phyloP scores from a whole-genome alignment of 2,113 vertebrate genomes.

The Gulo gulo region DNA sequence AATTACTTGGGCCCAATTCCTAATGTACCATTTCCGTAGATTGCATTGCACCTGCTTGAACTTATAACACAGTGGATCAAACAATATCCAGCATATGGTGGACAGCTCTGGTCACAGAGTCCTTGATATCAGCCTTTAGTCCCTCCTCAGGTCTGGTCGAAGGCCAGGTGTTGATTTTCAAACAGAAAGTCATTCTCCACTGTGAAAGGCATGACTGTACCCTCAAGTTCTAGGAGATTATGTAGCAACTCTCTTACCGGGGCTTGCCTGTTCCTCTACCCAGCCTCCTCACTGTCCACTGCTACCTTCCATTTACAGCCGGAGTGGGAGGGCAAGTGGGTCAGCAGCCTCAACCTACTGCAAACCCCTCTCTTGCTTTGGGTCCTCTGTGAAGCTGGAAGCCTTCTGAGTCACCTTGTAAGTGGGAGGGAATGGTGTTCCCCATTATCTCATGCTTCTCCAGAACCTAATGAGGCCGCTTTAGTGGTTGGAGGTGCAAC shows the following conservation, averaged over 20 bases:
- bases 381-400: not conserved
- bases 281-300: not conserved
- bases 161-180: not conserved
- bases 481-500: not conserved
- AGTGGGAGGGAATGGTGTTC: not conserved
- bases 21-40: not conserved
- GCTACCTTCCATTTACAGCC: not conserved
- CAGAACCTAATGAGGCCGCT: not conserved
- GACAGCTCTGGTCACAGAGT: not conserved
- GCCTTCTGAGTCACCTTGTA: not conserved
- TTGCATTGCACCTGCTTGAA: not conserved
- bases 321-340: not conserved
- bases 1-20: not conserved
- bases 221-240: not conserved
- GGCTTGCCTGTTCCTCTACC: not conserved
- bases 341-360: not conserved
- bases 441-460: not conserved
- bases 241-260: not conserved
- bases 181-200: not conserved
- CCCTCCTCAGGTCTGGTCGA: not conserved
- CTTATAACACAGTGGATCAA: not conserved
- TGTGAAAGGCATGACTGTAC: not conserved
- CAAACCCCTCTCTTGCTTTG: not conserved
- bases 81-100: not conserved
- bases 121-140: not conserved